Conservation (phyloP, 2,797 vertebrate genomes). For the Podarcis lilfordi region DNA sequence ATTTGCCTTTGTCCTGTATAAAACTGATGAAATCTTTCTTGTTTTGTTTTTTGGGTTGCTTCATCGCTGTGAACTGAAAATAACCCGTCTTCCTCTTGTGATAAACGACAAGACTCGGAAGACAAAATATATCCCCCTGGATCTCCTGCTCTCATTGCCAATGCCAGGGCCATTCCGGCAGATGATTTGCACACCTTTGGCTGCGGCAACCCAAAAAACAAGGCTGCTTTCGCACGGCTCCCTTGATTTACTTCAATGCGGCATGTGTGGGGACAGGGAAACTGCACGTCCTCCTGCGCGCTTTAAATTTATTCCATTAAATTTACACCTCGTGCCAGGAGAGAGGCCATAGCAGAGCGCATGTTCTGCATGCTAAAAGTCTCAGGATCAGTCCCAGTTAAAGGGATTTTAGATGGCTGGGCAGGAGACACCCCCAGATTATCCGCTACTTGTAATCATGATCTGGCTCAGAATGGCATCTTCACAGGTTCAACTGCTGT, state of each 20-base stretch:
- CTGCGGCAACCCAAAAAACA: not conserved
- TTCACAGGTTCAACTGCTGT: not conserved
- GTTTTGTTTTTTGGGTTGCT: not conserved
- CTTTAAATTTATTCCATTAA: constrained; percentile 16
- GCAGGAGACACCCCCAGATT: not conserved
- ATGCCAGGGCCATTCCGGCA: not conserved
- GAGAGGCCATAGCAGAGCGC: not conserved
- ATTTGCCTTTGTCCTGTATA: constrained; percentile 15
- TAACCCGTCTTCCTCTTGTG: constrained; percentile 5
- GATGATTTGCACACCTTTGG: constrained; percentile 39
- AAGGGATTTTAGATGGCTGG: not conserved
- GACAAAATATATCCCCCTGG: not conserved
- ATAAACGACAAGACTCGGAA: constrained; percentile 5
- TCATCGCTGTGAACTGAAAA: constrained; percentile 21
- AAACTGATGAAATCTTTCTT: not conserved
- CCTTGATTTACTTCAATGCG: constrained; percentile 37
- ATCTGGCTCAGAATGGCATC: not conserved
- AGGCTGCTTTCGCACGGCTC: not conserved
- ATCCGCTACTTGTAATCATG: too few species aligned
- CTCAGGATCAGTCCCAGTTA: not conserved
- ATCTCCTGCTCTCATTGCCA: not conserved
- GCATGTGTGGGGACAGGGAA: constrained; percentile 4
- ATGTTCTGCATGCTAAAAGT: constrained; percentile 23
- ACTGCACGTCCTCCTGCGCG: constrained; percentile 18
- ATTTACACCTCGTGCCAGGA: constrained; percentile 21